Percentiles rank a stretch among this genome's conserved stretches.
phyloP scores from a whole-genome alignment of 2,113 vertebrate genomes.

The Hemiscyllium ocellatum region DNA sequence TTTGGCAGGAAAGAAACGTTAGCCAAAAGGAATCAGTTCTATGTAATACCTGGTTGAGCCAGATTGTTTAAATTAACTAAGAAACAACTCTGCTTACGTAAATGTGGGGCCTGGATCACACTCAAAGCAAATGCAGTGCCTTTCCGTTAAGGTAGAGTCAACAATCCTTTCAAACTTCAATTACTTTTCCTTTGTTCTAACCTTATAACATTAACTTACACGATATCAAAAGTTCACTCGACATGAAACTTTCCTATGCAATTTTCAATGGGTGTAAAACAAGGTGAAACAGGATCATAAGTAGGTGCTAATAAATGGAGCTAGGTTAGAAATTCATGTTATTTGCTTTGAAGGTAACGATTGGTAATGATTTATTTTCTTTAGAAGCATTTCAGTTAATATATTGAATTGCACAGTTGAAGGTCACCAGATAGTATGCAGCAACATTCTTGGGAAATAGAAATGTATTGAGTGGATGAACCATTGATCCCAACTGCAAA shows the following conservation, averaged over 20 bases:
- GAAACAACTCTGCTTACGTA: background rate
- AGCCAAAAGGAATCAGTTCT: background rate
- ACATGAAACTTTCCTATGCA: background rate
- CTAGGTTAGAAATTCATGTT: background rate
- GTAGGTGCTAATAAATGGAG: background rate
- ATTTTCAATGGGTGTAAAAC: background rate
- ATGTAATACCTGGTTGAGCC: background rate
- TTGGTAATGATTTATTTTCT: background rate
- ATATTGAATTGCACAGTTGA: background rate
- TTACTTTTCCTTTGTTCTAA: background rate
- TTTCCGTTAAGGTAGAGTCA: background rate
- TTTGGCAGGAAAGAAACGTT: background rate
- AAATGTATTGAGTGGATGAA: background rate
- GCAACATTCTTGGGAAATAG: background rate
- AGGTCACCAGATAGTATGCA: background rate
- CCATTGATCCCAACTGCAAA: background rate
- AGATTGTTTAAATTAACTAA: background rate
- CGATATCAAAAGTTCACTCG: background rate
- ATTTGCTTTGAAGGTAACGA: background rate
- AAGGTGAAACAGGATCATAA: background rate
- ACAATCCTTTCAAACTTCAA: background rate
- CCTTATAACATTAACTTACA: background rate
- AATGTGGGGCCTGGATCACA: background rate
- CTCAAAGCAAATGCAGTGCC: background rate
- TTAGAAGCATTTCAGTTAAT: background rate